Percentiles rank a stretch among this genome's conserved stretches.
These are phyloP conservation scores for Fregetta grallaria DNA, from an alignment of 2,113 vertebrate species.

Conservation along the genomic window DNA sequence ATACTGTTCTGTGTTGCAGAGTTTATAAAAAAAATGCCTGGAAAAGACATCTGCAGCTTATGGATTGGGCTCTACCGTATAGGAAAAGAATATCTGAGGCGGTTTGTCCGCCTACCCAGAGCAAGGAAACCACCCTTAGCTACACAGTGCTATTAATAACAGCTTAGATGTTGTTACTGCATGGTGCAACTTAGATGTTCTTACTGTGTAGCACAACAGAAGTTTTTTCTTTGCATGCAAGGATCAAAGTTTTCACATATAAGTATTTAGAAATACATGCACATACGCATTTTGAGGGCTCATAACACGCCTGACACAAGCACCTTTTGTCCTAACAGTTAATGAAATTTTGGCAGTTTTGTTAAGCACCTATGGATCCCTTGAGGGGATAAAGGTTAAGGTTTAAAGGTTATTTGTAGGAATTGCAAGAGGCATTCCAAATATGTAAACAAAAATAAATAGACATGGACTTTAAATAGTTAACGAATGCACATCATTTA, in stretches of 20 bases:
- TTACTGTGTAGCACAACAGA: neutral
- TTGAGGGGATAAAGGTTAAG: neutral
- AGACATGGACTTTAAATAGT: neutral
- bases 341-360: neutral
- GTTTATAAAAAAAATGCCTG: neutral
- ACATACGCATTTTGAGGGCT: neutral
- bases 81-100: neutral
- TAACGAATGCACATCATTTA: constrained; percentile 51
- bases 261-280: neutral
- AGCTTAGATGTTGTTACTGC: neutral
- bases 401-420: neutral
- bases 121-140: neutral
- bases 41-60: neutral
- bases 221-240: neutral
- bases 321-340: neutral
- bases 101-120: neutral
- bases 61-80: neutral
- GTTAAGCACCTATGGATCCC: neutral
- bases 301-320: neutral
- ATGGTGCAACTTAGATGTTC: neutral
- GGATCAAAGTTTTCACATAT: neutral
- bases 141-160: neutral
- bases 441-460: neutral
- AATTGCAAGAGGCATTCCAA: neutral
- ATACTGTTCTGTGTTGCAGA: neutral